phyloP scores from a whole-genome alignment of 2,797 vertebrate species.

The Helarctos malayanus region DNA sequence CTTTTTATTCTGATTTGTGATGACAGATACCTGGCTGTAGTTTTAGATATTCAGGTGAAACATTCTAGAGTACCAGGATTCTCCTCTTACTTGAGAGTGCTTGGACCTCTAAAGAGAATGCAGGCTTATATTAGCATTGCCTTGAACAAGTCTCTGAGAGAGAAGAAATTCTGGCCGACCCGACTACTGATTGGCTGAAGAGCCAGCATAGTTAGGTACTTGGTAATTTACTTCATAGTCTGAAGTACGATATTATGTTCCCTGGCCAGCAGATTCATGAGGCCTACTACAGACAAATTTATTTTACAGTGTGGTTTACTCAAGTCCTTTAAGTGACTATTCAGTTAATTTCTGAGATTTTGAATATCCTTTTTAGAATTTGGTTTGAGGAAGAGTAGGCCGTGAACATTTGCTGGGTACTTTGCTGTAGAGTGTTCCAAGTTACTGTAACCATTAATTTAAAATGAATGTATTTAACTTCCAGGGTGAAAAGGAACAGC shows the following conservation, averaged over 20 bases:
- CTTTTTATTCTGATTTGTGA: background rate
- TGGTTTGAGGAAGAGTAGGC: background rate
- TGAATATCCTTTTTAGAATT: slow-evolving; percentile 17
- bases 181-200: background rate
- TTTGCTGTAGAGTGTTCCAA: background rate
- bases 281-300: background rate
- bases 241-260: background rate
- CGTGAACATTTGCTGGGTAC: background rate
- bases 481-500: slow-evolving; percentile 96
- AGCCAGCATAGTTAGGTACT: background rate
- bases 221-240: background rate
- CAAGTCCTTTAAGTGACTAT: background rate
- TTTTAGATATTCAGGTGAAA: background rate
- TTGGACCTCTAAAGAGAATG: background rate
- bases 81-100: background rate
- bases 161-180: background rate
- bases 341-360: slow-evolving; percentile 11
- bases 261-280: background rate
- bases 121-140: background rate
- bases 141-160: background rate
- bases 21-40: background rate
- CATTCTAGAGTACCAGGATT: background rate
- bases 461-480: slow-evolving; percentile 75
- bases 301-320: background rate
- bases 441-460: background rate